Base-by-base conservation (phyloP, 2,888 invertebrate genomes). In the Ganaspis brasiliensis region DNA sequence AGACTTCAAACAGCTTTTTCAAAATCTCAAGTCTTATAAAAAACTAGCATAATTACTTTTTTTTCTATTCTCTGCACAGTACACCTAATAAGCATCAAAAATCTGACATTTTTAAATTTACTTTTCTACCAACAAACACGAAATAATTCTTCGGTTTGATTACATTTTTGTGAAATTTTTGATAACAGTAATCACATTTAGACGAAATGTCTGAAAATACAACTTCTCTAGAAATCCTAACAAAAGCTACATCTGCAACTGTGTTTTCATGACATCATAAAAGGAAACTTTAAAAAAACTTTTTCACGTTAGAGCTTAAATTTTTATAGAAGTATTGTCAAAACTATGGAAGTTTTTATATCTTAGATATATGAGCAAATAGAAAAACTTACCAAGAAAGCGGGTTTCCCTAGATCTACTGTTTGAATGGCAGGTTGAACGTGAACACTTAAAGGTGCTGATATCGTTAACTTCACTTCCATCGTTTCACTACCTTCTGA, bases 401-500 rank as follows among this genome's bases (percentile, higher is more conserved):
- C 93, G 19, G 91, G 89, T 79, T 92, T 91, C 9, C 92, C 93
- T 26, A 93, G 91, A 87, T 93, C 93, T 37, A 93, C 92, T 6
- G 92, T 92, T 81, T 92, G 90, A 76, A 90, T 89, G 72, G 88
- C 85, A 12, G 92, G 92, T 67, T 92, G 91, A 24, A 92, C 89
- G 84, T 90, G 91, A 77, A 92, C 90, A 78, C 88, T 89, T 55
- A 92, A 85, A 12, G 91, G 88, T 21, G 91, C 90, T 40, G 91
- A 90, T 75, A 92, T 92, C 19, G 92, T 92, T 76, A 94, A 85
- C 82, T 93, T 92, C 55, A 93, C 91, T 89, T 93, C 93, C 74
- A 93, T 88, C 16, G 92, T 92, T 86, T 93, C 93, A 82, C 92
- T 93, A 40, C 93, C 93, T 82, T 93, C 93, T 5, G 92, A 91